These are phyloP conservation scores for Euphydryas editha DNA, from an alignment of 2,888 invertebrate genomes.

Conservation along the genomic window DNA sequence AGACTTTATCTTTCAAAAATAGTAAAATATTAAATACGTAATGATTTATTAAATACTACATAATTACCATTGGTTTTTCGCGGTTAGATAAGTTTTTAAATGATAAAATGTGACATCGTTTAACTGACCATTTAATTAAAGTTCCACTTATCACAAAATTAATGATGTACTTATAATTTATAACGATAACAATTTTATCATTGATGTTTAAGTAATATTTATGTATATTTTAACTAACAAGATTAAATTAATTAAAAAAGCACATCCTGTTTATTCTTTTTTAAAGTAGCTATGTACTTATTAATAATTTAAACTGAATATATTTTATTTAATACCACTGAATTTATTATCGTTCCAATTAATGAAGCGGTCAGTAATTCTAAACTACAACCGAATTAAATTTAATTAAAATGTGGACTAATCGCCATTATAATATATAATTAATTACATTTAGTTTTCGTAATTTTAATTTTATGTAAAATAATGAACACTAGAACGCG, in stretches of 20 bases:
- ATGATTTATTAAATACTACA: not conserved
- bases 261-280: slow-evolving; percentile 23
- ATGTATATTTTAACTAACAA: slow-evolving; percentile 38
- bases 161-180: slow-evolving; percentile 41
- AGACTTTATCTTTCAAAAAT: not conserved
- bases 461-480: slow-evolving; percentile 6
- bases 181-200: slow-evolving; percentile 41
- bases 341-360: slow-evolving; percentile 23
- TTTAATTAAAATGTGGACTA: slow-evolving; percentile 12
- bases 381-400: slow-evolving; percentile 10
- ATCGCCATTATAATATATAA: slow-evolving; percentile 6
- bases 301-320: slow-evolving; percentile 25
- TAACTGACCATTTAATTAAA: slow-evolving; percentile 41
- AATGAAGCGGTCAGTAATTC: slow-evolving; percentile 20
- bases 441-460: slow-evolving; percentile 2
- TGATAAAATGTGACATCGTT: slow-evolving; percentile 28
- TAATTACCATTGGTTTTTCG: too few species aligned
- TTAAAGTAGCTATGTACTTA: slow-evolving; percentile 19
- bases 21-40: not conserved
- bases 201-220: slow-evolving; percentile 32
- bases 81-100: slow-evolving; percentile 17
- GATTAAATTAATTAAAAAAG: slow-evolving; percentile 32
- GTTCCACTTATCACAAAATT: slow-evolving; percentile 38
- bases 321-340: slow-evolving; percentile 21
- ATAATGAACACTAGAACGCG: not conserved